Evolutionary conservation across 2,113 vertebrate genomes (phyloP).

Genomic region (Poeciliopsis prolifica): DNA sequence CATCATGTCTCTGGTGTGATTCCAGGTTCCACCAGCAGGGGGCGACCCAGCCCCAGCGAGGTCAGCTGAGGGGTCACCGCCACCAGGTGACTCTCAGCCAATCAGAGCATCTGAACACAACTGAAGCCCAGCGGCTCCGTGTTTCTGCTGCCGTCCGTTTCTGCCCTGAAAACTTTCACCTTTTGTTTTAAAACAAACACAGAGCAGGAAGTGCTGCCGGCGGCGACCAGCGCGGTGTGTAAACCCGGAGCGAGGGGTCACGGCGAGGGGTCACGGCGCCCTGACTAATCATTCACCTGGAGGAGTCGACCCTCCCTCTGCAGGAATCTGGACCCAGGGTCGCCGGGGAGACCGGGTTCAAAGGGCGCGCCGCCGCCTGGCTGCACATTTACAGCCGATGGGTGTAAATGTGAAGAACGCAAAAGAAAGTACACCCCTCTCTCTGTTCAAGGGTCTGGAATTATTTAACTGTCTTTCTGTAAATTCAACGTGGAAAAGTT

Average conservation of each 20-base stretch:
- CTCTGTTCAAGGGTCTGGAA: background rate
- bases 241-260: constrained; percentile 36
- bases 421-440: too few species aligned
- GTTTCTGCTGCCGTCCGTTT: background rate
- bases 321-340: constrained; percentile 64
- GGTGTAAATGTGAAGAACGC: background rate
- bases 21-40: constrained; percentile 29
- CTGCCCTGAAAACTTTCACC: background rate
- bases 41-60: constrained; percentile 24
- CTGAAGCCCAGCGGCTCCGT: background rate
- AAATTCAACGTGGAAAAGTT: too few species aligned
- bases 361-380: constrained; percentile 42
- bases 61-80: background rate
- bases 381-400: constrained; percentile 46
- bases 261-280: background rate
- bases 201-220: background rate
- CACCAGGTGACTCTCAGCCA: background rate
- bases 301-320: constrained; percentile 54
- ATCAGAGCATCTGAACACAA: background rate
- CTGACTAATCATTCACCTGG: constrained; percentile 80
- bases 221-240: constrained; percentile 9
- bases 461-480: background rate
- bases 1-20: background rate
- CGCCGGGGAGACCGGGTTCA: constrained; percentile 1
- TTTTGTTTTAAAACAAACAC: background rate